Base-by-base conservation (phyloP, 1,140 invertebrate species). In the Nebria ingens region DNA sequence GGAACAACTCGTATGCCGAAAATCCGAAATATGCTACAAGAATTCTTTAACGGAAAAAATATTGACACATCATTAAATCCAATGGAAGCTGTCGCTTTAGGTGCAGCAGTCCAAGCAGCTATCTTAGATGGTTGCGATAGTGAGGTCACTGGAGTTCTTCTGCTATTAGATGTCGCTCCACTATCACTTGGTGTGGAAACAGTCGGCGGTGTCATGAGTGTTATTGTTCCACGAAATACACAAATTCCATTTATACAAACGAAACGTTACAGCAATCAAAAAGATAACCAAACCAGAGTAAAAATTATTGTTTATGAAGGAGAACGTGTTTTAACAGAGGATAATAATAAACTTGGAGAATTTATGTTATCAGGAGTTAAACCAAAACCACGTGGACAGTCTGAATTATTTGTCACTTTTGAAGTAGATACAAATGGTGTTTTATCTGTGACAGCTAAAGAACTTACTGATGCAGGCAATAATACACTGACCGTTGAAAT, bases 1-100 rank as follows among this genome's bases (percentile, higher is more conserved):
- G 97, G 97, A 58, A 99, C 99, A 97, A 96, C 92, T 0, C 79
- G 97, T 58, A 97, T 99, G 88, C 97, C 97, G 0, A 99, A 97
- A 77, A 95, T 99, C 0, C 95, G 98, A 74, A 65, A 79, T 51
- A 91, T 89, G 2, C 97, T 99, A 0, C 91, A 97, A 72, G 92
- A 98, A 51, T 85, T 99, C 23, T 99, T 99, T 71, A 45, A 45
- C 4, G 64, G 64, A 21, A 62, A 60, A 55, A 54, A 59, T 21
- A 59, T 59, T 20, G 64, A 64, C 53, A 65, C 60, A 29, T 67
- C 65, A 11, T 67, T 75, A 0, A 75, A 76, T 56, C 75, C 74
- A 3, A 77, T 79, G 62, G 76, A 82, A 65, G 79, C 77, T 53
- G 79, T 81, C 13, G 79, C 79, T 1, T 72, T 78, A 54, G 79